phyloP scores from a whole-genome alignment of 2,888 invertebrate species.

The Lampropteryx suffumata region DNA sequence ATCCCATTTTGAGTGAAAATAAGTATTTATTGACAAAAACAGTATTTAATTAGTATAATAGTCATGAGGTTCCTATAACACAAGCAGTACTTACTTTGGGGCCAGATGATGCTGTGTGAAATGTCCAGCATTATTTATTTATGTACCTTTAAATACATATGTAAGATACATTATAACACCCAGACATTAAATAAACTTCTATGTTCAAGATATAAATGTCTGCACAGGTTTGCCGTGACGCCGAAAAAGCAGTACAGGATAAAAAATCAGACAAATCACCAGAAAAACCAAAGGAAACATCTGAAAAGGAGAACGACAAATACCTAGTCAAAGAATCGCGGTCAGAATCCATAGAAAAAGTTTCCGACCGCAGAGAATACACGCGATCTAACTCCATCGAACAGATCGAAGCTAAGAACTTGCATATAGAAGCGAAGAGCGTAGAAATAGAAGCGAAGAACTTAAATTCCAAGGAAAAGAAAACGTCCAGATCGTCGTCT shows the following conservation, averaged over 20 bases:
- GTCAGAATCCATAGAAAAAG: constrained; percentile 27
- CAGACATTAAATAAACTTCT: no score
- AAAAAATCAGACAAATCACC: constrained; percentile 47
- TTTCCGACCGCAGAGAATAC: constrained; percentile 15
- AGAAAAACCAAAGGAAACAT: constrained; percentile 31
- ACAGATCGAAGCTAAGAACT: constrained; percentile 27
- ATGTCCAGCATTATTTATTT: no score
- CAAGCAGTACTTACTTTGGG: no score
- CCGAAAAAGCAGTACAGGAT: constrained; percentile 72
- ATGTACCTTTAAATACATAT: no score
- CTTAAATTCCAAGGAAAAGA: constrained; percentile 9
- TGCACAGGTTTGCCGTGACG: constrained; percentile 74
- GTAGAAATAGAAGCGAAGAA: no score
- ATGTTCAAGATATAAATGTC: no score
- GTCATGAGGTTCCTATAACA: no score
- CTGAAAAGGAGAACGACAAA: constrained; percentile 25
- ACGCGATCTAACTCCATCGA: constrained; percentile 39
- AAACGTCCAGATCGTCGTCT: constrained; percentile 38
- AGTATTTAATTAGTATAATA: no score
- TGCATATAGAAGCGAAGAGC: background rate
- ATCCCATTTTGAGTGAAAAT: no score
- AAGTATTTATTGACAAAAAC: no score
- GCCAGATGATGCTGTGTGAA: no score
- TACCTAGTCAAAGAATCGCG: constrained; percentile 31
- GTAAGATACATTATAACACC: no score